These are phyloP conservation scores for Ameiurus melas DNA, from an alignment of 2,113 vertebrate species.

Conservation along the genomic window DNA sequence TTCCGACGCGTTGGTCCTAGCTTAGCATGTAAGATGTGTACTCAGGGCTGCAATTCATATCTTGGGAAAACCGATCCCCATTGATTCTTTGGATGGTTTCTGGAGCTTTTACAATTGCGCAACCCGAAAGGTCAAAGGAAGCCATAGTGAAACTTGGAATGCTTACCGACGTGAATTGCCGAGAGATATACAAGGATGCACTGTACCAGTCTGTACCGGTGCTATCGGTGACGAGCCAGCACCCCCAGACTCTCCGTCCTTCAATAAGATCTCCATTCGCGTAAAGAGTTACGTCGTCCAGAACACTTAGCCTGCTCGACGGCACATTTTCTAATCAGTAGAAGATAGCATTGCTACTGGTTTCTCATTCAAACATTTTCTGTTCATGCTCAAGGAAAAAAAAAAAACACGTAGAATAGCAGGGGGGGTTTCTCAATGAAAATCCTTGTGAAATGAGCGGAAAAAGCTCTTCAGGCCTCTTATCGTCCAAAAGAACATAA, in stretches of 20 bases:
- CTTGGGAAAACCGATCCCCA: background rate
- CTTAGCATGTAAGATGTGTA: background rate
- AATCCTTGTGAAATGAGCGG: background rate
- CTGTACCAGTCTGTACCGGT: constrained; percentile 48
- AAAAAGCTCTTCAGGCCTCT: background rate
- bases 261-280: constrained; percentile 69
- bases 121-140: background rate
- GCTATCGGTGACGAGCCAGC: background rate
- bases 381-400: background rate
- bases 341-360: background rate
- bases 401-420: no score
- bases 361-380: background rate
- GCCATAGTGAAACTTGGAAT: constrained; percentile 30
- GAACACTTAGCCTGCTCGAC: background rate
- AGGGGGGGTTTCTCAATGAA: background rate
- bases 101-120: background rate
- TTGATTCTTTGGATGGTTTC: background rate
- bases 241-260: constrained; percentile 5
- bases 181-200: background rate
- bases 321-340: background rate
- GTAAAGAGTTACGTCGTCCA: background rate
- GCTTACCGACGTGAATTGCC: constrained; percentile 32
- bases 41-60: background rate
- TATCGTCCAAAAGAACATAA: background rate
- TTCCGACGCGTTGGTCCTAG: background rate